Base-by-base conservation (phyloP, 2,888 invertebrate genomes). In the Athripsodes cinereus region DNA sequence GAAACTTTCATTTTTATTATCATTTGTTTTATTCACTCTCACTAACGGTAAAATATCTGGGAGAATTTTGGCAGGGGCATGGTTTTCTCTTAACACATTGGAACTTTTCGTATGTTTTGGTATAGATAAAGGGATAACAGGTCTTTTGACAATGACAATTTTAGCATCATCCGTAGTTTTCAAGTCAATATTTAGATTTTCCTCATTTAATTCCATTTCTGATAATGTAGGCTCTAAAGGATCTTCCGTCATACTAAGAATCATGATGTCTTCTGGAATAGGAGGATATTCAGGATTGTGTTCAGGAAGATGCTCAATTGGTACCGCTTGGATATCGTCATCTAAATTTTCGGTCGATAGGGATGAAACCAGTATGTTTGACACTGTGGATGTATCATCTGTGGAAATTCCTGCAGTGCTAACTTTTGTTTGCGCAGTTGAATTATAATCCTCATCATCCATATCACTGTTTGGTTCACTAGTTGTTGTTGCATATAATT, bases 251-350 rank as follows among this genome's bases (percentile, higher is more conserved):
- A 40, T 68, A 57, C 70, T 65, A n/a, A 64, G 63, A 47, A 62
- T 63, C 59, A 73, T 76, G 66, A 80, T 75, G 55, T 79, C 74
- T 58, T 80, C 79, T 2, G 78, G 76, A 56, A 80, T 68, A 1
- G 76, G 76, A 1, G 80, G 80, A 68, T 80, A 80, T 2, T 78
- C 79, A 0, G 80, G 80, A 69, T 80, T 80, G 59, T 68, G 67
- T 57, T 70, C 70, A 3, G 66, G 60, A 31, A 66, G 55, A 51
- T 64, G 65, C 34, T 65, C 66, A 21, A 61, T 60, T 2, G 62
- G 63, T 31, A 61, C 57, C n/a, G 54, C 21, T 22, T 61, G 59
- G 34, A 53, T 55, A 26, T 60, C 58, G 22, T 63, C 62, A 48
- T 60, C 61, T 26, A 60, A 51, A 34, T 51, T 44, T 35, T 55